A percentile compares a stretch with the other conserved stretches of the same genome.
Evolutionary conservation across 1,140 invertebrate genomes (phyloP).

Genomic region (Helicoverpa zea): DNA sequence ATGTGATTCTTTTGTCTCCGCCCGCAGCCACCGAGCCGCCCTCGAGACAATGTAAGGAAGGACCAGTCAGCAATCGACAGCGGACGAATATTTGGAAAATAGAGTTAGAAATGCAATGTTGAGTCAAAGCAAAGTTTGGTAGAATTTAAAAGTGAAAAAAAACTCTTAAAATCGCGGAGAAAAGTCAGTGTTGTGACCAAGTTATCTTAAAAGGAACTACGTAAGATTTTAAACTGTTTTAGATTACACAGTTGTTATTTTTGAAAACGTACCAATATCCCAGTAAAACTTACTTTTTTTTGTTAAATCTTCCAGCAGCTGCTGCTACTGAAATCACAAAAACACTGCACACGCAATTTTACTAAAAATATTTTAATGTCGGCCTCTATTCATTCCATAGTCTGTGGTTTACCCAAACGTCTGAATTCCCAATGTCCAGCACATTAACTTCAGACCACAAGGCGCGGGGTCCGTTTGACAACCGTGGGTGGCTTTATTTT

Average conservation of each 20-base stretch:
- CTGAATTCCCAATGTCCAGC: constrained; percentile 77
- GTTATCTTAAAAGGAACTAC: no score
- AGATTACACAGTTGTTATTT: no score
- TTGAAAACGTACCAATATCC: no score
- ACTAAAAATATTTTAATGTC: background rate
- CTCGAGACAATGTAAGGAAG: constrained; percentile 80
- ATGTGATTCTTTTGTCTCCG: constrained; percentile 83
- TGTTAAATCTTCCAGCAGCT: no score
- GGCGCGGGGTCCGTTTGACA: constrained; percentile 67
- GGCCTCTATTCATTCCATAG: constrained; percentile 51
- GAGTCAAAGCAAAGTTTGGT: no score
- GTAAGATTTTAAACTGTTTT: no score
- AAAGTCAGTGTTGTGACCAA: no score
- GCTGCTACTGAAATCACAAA: background rate
- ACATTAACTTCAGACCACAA: constrained; percentile 82
- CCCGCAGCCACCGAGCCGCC: constrained; percentile 51
- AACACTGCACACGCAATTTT: background rate
- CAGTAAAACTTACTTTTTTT: no score
- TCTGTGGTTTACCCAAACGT: constrained; percentile 62
- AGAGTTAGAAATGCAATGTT: constrained; percentile 43
- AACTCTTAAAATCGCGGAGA: no score
- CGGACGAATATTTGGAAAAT: constrained; percentile 60
- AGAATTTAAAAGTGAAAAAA: no score
- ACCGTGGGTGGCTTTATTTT: constrained; percentile 76
- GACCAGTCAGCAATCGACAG: constrained; percentile 77